Conservation (phyloP, 2,113 vertebrate species). For the Propithecus coquereli region DNA sequence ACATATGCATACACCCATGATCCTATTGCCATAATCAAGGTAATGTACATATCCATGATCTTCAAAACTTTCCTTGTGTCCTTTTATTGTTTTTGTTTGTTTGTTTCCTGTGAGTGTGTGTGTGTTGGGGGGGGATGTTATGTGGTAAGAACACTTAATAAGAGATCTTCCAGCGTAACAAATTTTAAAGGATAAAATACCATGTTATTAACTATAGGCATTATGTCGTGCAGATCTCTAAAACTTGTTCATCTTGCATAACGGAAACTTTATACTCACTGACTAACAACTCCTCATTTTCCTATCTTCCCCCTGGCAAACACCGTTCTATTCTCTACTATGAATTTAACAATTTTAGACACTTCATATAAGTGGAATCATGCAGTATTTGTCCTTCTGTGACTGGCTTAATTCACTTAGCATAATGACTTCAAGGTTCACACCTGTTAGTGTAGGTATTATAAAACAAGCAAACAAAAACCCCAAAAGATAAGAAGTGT, state of each 20-base stretch:
- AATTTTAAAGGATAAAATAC: not conserved
- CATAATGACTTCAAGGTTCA: not conserved
- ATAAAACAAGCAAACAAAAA: not conserved
- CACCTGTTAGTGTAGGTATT: not conserved
- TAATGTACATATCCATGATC: not conserved
- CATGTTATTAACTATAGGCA: not conserved
- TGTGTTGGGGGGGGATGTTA: too few relatives aligned
- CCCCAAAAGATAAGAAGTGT: not conserved
- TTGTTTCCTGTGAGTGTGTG: too few relatives aligned
- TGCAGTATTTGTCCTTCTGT: not conserved
- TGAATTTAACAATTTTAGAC: not conserved
- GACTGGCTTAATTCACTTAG: not conserved
- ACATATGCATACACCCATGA: not conserved
- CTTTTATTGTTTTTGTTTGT: not conserved
- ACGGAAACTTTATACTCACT: not conserved
- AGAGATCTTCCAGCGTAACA: not conserved
- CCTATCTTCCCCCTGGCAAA: accelerated
- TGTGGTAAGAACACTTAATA: not conserved
- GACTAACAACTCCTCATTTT: not conserved
- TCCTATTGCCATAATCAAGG: not conserved
- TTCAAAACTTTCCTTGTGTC: not conserved
- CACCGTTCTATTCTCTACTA: not conserved
- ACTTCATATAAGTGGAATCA: not conserved
- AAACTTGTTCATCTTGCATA: not conserved
- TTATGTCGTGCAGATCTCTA: not conserved